Evolutionary conservation across 2,797 vertebrate species (phyloP).

Genomic region (Mormyrus proboscirostris): DNA sequence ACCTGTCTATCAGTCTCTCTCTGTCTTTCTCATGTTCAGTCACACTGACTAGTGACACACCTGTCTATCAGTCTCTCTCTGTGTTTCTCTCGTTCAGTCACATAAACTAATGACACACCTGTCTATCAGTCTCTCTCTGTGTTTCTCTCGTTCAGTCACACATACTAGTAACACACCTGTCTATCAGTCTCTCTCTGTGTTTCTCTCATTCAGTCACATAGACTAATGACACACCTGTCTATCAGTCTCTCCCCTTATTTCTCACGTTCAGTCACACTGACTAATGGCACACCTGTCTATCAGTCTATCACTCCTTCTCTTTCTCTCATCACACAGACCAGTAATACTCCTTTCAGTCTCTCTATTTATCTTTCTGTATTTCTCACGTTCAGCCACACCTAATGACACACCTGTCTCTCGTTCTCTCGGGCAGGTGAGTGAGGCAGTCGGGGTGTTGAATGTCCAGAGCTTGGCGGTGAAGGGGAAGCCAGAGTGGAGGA

Average conservation of each 20-base stretch:
- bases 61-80: too few relatives aligned
- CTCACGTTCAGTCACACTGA: background rate
- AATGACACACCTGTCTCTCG: constrained; percentile 60
- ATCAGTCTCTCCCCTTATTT: background rate
- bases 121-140: too few relatives aligned
- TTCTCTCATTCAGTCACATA: too few relatives aligned
- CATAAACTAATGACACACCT: too few relatives aligned
- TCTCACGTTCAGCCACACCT: background rate
- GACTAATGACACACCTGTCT: too few relatives aligned
- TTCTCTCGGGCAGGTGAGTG: constrained; percentile 77
- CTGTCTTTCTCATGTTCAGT: too few relatives aligned
- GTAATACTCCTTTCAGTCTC: background rate
- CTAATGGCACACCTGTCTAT: background rate
- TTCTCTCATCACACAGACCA: too few relatives aligned
- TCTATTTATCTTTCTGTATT: background rate
- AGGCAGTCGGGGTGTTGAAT: constrained; percentile 75
- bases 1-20: background rate
- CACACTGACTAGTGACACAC: too few relatives aligned
- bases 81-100: too few relatives aligned
- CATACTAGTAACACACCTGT: too few relatives aligned
- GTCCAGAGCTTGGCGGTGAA: constrained; percentile 81
- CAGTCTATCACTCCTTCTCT: background rate
- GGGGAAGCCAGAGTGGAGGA: constrained; percentile 80
- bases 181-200: background rate
- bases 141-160: too few relatives aligned